These are phyloP conservation scores for Idris sp. DNA, from an alignment of 1,140 invertebrate genomes.

Conservation along the genomic window DNA sequence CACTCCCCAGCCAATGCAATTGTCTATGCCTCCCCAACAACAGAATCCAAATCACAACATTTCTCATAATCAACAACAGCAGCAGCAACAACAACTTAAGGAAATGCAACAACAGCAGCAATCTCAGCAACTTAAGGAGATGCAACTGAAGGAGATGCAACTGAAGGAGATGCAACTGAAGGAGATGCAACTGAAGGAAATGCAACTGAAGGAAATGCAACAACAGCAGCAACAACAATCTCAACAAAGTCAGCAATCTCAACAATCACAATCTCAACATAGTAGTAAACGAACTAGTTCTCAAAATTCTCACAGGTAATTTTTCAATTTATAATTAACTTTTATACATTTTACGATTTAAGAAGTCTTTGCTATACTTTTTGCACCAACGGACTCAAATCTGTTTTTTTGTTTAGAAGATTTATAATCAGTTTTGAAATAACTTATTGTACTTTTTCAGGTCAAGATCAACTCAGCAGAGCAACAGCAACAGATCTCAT, in stretches of 20 bases:
- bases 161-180: slow-evolving; percentile 68
- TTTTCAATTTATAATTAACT: no score
- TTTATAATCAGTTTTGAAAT: no score
- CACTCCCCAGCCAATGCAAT: slow-evolving; percentile 72
- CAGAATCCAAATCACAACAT: slow-evolving; percentile 66
- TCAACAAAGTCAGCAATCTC: slow-evolving; percentile 71
- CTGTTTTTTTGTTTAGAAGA: no score
- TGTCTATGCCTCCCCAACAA: slow-evolving; percentile 69
- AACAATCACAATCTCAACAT: slow-evolving; percentile 68
- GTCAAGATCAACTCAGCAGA: slow-evolving; percentile 72
- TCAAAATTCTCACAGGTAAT: slow-evolving; percentile 72
- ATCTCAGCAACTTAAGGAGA: slow-evolving; percentile 61
- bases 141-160: slow-evolving; percentile 64
- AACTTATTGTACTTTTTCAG: slow-evolving; percentile 32
- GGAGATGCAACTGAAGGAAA: slow-evolving; percentile 70
- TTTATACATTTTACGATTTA: no score
- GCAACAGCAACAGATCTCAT: slow-evolving; percentile 65
- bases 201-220: slow-evolving; percentile 69
- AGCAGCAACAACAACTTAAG: slow-evolving; percentile 68
- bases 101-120: slow-evolving; percentile 72
- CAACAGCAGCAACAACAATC: slow-evolving; percentile 67
- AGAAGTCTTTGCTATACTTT: no score
- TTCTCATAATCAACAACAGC: slow-evolving; percentile 75
- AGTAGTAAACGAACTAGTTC: slow-evolving; percentile 73
- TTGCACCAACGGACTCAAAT: no score